Percentiles rank a stretch among this genome's conserved stretches.
Conservation (phyloP, 92 coral and sea anemone species). For the Paragorgia papillata region DNA sequence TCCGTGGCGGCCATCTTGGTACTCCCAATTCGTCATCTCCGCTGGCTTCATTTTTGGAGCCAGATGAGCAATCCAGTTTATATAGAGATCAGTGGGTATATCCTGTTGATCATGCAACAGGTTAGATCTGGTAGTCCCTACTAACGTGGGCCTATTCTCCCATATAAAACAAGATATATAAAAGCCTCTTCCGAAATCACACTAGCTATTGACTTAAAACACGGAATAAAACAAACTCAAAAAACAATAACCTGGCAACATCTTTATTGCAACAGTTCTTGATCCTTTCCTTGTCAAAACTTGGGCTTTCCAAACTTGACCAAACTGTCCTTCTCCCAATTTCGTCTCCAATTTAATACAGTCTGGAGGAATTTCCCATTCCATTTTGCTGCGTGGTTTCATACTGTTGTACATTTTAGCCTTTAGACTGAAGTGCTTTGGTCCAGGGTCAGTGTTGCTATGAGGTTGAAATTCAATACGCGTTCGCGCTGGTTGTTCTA, state of each 20-base stretch:
- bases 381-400: slow-evolving; percentile 37
- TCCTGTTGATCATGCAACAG: too few species aligned
- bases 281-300: slow-evolving; percentile 64
- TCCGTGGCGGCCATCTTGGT: too few species aligned
- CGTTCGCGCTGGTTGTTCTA: not conserved
- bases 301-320: slow-evolving; percentile 76
- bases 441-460: slow-evolving; percentile 10
- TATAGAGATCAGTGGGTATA: too few species aligned
- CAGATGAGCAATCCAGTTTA: too few species aligned
- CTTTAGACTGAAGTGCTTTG: slow-evolving; percentile 23
- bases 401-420: slow-evolving; percentile 2
- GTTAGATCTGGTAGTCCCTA: too few species aligned
- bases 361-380: slow-evolving; percentile 87
- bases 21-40: too few species aligned
- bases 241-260: slow-evolving; percentile 73
- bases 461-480: slow-evolving; percentile 35
- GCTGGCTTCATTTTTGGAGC: too few species aligned
- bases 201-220: not conserved
- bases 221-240: not conserved
- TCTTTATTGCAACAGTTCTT: slow-evolving; percentile 83
- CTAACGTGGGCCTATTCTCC: too few species aligned
- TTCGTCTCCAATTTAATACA: slow-evolving; percentile 63
- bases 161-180: too few species aligned
- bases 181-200: not conserved
- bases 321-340: slow-evolving; percentile 90